A percentile compares a stretch with the other conserved stretches of the same genome.
phyloP scores from a whole-genome alignment of 2,797 vertebrate genomes.

The Tragopan temminckii region DNA sequence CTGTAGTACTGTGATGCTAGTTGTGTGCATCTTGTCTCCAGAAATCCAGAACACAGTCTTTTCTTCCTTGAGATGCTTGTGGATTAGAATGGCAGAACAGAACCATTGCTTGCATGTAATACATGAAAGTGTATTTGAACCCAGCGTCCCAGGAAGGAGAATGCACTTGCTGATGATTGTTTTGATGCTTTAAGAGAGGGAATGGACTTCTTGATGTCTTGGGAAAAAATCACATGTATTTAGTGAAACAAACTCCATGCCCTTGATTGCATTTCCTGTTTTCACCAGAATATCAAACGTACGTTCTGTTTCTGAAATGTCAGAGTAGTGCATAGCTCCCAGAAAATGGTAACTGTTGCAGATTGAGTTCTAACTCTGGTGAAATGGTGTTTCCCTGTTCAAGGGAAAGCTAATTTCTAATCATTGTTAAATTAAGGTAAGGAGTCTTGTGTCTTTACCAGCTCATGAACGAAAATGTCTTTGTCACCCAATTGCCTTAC shows the following conservation, averaged over 20 bases:
- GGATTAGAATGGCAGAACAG: background rate
- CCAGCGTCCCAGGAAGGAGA: background rate
- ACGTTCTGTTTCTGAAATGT: background rate
- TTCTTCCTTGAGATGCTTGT: background rate
- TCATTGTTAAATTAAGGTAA: background rate
- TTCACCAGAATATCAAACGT: background rate
- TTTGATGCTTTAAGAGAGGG: background rate
- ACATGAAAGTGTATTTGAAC: background rate
- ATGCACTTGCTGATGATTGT: background rate
- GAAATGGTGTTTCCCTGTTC: background rate
- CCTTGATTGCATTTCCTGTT: conserved; percentile 31
- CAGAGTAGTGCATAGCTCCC: background rate
- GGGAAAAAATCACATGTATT: background rate
- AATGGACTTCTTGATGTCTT: background rate
- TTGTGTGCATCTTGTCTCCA: background rate
- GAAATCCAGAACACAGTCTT: background rate
- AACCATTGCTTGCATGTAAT: background rate
- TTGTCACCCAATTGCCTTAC: background rate
- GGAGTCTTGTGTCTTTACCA: background rate
- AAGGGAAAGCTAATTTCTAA: conserved; percentile 15
- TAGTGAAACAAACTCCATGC: background rate
- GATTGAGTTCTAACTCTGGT: background rate
- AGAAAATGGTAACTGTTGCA: background rate
- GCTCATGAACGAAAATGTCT: background rate
- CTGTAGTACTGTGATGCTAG: background rate